These are phyloP conservation scores for Calliphora vicina DNA, from an alignment of 1,140 invertebrate genomes.

Conservation along the genomic window DNA sequence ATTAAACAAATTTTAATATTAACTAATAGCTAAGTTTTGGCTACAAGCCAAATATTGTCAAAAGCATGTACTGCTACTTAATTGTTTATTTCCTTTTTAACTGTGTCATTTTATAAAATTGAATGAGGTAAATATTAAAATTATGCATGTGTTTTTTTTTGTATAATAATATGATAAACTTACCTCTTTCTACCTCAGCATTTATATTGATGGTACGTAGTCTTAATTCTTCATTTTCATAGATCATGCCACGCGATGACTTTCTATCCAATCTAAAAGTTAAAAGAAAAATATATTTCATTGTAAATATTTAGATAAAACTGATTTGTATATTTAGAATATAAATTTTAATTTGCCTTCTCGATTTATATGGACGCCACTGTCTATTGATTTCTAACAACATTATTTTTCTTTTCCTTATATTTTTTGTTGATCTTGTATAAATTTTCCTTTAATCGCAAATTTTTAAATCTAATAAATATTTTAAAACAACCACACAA, in stretches of 20 bases:
- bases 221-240: conserved; percentile 91
- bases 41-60: neutral
- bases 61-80: too few species aligned
- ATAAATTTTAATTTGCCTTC: conserved; percentile 31
- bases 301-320: neutral
- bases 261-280: conserved; percentile 78
- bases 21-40: neutral
- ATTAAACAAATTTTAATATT: too few species aligned
- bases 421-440: neutral
- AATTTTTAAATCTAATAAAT: neutral
- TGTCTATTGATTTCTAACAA: conserved; percentile 5
- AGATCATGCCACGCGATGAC: conserved; percentile 85
- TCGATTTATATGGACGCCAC: conserved; percentile 3
- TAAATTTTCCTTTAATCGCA: neutral
- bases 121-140: neutral
- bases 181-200: conserved; percentile 90
- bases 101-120: too few species aligned
- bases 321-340: neutral
- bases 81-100: too few species aligned
- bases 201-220: conserved; percentile 90
- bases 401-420: neutral
- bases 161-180: conserved; percentile 36
- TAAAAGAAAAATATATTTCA: neutral
- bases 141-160: too few species aligned
- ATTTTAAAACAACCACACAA: neutral